Base-by-base conservation (phyloP, 2,888 invertebrate genomes). In the Habroteleia sp. region DNA sequence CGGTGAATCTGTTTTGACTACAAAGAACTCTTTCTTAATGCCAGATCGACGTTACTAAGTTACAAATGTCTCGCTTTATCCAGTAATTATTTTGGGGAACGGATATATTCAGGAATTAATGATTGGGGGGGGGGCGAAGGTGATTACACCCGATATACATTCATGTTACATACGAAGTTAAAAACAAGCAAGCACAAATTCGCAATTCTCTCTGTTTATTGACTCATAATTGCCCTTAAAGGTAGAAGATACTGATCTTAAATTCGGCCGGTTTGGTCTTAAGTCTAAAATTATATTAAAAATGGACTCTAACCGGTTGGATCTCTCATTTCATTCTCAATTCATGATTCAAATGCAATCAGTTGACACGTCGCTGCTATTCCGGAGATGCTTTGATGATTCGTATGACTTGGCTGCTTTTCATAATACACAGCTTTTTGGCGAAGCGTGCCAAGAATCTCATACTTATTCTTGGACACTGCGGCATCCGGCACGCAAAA, bases 21-120 rank as follows among this genome's bases (percentile, higher is more conserved):
- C 77, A 77, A 63, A 77, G 58, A 60, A 69, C 42, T 68, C 42
- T 68, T 68, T 27, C 39, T 60, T 52, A 56, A 46, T 71, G 17
- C 46, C 72, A 72, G 73, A 78, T 69, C 60, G 76, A 77, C 52
- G 74, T 79, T 78, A 81, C 79, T 79, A 82, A 82, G 77, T 80
- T 78, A 80, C 80, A 79, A 77, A 63, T 46, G 7, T 60, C 16
- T 50, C 44, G 71, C 31, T 83, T 83, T 83, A 83, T 82, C 81
- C 83, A 82, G 83, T 78, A 73, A n/a, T 62, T 76, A 60, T 52
- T 60, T 2, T 8, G 13, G 23, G 14, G 7, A 11, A 11, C 0
- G 8, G n/a, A n/a, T n/a, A n/a, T n/a, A n/a, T n/a, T n/a, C n/a
- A n/a, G n/a, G n/a, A n/a, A n/a, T n/a, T n/a, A n/a, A n/a, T n/a